phyloP scores from a whole-genome alignment of 2,797 vertebrate species.

The Notolabrus celidotus region DNA sequence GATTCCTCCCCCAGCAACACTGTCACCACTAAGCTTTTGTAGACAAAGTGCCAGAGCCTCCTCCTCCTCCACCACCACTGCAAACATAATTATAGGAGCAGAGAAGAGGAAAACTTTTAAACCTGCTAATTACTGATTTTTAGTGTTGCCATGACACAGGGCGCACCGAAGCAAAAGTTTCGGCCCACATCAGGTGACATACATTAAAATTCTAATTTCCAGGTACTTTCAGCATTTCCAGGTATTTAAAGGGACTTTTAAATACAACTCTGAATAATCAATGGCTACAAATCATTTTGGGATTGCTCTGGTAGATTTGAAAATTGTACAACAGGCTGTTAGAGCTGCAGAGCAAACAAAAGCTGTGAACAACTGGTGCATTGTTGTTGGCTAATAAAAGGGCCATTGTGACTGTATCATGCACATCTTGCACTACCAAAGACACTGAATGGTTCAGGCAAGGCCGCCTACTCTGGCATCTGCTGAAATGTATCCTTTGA shows the following conservation, averaged over 20 bases:
- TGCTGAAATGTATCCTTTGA: too few relatives aligned
- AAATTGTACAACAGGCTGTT: neutral
- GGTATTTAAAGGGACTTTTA: neutral
- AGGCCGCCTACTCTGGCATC: neutral
- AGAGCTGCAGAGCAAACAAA: neutral
- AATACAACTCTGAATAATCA: neutral
- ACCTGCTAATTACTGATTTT: slow-evolving; percentile 12
- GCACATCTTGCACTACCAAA: too few relatives aligned
- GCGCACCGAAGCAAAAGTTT: neutral
- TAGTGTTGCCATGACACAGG: neutral
- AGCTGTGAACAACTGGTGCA: neutral
- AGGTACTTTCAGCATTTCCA: neutral
- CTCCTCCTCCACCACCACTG: slow-evolving; percentile 27
- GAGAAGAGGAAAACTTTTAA: neutral
- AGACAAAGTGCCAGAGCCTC: slow-evolving; percentile 43
- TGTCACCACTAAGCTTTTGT: slow-evolving; percentile 3
- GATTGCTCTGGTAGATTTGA: neutral
- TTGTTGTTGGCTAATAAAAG: neutral
- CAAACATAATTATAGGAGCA: slow-evolving; percentile 6
- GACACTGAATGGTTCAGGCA: too few relatives aligned
- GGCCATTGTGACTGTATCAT: neutral
- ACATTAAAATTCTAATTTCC: neutral
- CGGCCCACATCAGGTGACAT: neutral
- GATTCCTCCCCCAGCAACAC: slow-evolving; percentile 33
- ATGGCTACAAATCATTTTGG: neutral